Conservation (phyloP, 92 coral and sea anemone species). For the Palythoa heliodiscus region DNA sequence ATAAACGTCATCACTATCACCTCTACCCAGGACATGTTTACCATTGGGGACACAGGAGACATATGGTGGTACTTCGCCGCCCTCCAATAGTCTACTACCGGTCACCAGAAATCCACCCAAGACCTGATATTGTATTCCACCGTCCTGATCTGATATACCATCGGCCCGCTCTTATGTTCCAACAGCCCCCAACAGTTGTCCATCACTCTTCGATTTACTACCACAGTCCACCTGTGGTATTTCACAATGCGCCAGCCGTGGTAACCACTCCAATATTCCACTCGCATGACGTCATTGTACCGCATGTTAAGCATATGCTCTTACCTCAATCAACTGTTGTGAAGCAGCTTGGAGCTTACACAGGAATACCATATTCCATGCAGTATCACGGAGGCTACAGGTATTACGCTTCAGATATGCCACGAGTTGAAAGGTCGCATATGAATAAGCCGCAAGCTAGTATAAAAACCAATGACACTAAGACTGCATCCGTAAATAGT, state of each 20-base stretch:
- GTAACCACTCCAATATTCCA: constrained; percentile 51
- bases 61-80: constrained; percentile 60
- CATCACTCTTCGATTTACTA: constrained; percentile 69
- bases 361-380: constrained; percentile 49
- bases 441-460: background rate
- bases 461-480: background rate
- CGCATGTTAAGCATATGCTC: constrained; percentile 50
- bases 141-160: constrained; percentile 71
- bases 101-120: constrained; percentile 60
- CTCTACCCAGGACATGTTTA: constrained; percentile 30
- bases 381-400: constrained; percentile 32
- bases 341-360: constrained; percentile 46
- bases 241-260: constrained; percentile 68
- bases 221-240: constrained; percentile 69
- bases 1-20: constrained; percentile 22
- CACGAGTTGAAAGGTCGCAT: constrained; percentile 6
- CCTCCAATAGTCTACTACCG: constrained; percentile 70
- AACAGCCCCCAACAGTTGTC: constrained; percentile 75
- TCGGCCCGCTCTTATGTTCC: constrained; percentile 61
- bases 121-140: constrained; percentile 66
- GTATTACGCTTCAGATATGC: background rate
- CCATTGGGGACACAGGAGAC: constrained; percentile 63
- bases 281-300: constrained; percentile 53
- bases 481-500: background rate
- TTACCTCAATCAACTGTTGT: constrained; percentile 59